Percentiles rank a stretch among this genome's conserved stretches.
phyloP scores from a whole-genome alignment of 2,888 invertebrate genomes.

The Cryptocephalus moraei region DNA sequence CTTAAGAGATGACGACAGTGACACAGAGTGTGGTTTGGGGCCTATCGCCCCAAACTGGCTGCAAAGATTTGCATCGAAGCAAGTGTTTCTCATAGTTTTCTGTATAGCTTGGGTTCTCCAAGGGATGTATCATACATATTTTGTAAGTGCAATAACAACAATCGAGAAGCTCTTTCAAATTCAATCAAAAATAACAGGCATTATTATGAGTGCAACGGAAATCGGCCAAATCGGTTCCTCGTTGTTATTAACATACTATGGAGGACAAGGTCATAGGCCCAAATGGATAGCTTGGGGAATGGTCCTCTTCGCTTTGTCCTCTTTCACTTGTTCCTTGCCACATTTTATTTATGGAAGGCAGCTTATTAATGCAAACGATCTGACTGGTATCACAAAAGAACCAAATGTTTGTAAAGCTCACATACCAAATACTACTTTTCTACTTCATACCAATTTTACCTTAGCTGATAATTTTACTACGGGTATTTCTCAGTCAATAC shows the following conservation, averaged over 20 bases:
- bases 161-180: constrained; percentile 88
- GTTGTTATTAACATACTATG: constrained; percentile 77
- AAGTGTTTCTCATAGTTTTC: constrained; percentile 81
- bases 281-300: constrained; percentile 91
- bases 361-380: constrained; percentile 48
- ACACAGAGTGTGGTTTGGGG: constrained; percentile 69
- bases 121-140: constrained; percentile 91
- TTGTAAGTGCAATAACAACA: constrained; percentile 87
- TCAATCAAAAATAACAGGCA: constrained; percentile 83
- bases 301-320: constrained; percentile 77
- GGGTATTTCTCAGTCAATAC: constrained; percentile 5
- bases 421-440: constrained; percentile 5
- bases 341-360: constrained; percentile 76
- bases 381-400: constrained; percentile 33
- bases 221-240: constrained; percentile 89
- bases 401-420: constrained; percentile 35
- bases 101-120: constrained; percentile 77
- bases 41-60: constrained; percentile 66
- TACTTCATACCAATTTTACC: constrained; percentile 3
- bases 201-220: constrained; percentile 83
- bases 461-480: constrained; percentile 6
- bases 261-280: constrained; percentile 84
- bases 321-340: constrained; percentile 78
- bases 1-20: constrained; percentile 37
- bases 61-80: constrained; percentile 74